These are phyloP conservation scores for Trachops cirrhosus DNA, from an alignment of 2,797 vertebrate genomes.

Conservation along the genomic window DNA sequence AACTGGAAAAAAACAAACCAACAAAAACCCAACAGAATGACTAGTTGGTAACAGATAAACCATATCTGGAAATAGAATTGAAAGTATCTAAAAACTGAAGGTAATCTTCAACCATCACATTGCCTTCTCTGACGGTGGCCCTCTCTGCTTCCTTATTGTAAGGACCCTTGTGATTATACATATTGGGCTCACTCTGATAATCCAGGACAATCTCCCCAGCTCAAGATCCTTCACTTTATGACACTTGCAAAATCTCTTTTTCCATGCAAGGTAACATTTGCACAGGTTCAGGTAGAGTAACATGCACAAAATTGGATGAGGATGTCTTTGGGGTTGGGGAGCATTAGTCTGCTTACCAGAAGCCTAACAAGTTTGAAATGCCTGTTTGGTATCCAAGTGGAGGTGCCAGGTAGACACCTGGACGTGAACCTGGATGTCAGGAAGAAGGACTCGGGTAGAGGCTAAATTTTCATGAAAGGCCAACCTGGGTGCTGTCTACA, in stretches of 20 bases:
- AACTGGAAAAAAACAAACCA: background rate
- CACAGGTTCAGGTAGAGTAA: background rate
- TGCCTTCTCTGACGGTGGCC: background rate
- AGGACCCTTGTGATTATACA: background rate
- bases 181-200: background rate
- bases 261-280: background rate
- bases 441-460: background rate
- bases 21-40: background rate
- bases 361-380: background rate
- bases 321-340: background rate
- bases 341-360: background rate
- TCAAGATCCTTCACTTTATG: background rate
- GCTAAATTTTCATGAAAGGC: background rate
- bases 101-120: background rate
- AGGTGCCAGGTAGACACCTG: background rate
- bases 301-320: background rate
- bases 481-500: background rate
- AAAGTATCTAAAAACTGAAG: background rate
- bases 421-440: background rate
- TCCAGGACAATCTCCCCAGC: background rate
- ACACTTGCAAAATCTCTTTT: background rate
- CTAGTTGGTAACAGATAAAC: background rate
- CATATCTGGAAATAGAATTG: background rate
- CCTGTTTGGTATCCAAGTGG: background rate
- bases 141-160: background rate